phyloP scores from a whole-genome alignment of 2,888 invertebrate species.

The Hypolimnas misippus region DNA sequence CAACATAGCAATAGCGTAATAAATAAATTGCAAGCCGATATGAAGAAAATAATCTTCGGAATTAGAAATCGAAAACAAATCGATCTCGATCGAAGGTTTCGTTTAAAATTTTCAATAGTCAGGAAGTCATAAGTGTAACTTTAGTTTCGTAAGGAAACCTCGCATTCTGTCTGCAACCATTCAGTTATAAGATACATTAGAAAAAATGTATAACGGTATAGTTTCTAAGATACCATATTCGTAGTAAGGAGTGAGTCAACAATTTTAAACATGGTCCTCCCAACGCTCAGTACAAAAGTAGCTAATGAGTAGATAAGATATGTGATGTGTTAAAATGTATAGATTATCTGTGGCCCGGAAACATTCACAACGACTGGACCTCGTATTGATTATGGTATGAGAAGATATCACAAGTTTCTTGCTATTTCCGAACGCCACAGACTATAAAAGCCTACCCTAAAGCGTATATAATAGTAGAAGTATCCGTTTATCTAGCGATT shows the following conservation, averaged over 20 bases:
- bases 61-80: slow-evolving; percentile 1
- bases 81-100: neutral
- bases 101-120: too few relatives aligned
- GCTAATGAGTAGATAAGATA: slow-evolving; percentile 78
- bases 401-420: slow-evolving; percentile 45
- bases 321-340: slow-evolving; percentile 77
- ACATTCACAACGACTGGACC: slow-evolving; percentile 43
- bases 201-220: slow-evolving; percentile 13
- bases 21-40: slow-evolving; percentile 29
- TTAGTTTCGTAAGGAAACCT: slow-evolving; percentile 2
- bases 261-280: slow-evolving; percentile 65
- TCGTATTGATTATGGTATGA: slow-evolving; percentile 7
- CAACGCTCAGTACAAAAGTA: slow-evolving; percentile 73
- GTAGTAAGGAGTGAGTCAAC: slow-evolving; percentile 38
- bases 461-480: slow-evolving; percentile 67
- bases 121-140: too few relatives aligned
- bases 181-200: slow-evolving; percentile 11
- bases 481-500: slow-evolving; percentile 68
- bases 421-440: slow-evolving; percentile 54
- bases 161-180: neutral
- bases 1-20: slow-evolving; percentile 56
- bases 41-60: neutral
- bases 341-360: slow-evolving; percentile 51
- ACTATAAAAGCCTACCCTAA: slow-evolving; percentile 67
- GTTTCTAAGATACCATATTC: slow-evolving; percentile 20